Base-by-base conservation (phyloP, 2,888 invertebrate species). In the Ophion ventricosus region DNA sequence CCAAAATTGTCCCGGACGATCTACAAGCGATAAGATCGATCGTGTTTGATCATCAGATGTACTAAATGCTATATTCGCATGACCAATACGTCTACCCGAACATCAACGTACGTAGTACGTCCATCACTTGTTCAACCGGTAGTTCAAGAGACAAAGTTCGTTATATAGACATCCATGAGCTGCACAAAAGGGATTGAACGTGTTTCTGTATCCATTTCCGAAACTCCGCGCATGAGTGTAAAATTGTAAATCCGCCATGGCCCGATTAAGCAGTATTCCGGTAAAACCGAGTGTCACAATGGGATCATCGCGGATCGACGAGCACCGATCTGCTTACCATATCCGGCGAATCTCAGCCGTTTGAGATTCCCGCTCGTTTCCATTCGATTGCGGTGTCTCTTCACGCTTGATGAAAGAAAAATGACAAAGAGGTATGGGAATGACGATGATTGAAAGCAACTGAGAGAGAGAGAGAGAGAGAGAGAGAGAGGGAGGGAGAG, bases 261-360 rank as follows among this genome's bases (percentile, higher is more conserved):
- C 20, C 14, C 35, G 85, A 72, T 79, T 82, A 81, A 83, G 49
- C 74, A 43, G 43, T 74, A 63, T 67, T 78, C 35, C 74, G 61
- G 74, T 78, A 79, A 64, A 73, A 79, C 73, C 80, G 49, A 26
- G 40, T 75, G 83, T 59, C 83, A 90, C 87, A 89, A 90, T 89
- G 84, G 90, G 89, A 90, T 91, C 89, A 90, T 88, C 88, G 87
- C 88, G 89, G 87, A 88, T 88, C 87, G 87, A 74, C 87, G 90
- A 90, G 87, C 91, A 89, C 88, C 86, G 88, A 91, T 91, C 90
- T 91, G 87, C 91, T 91, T 90, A 88, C 83, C 87, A 78, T 85
- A 77, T 69, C 67, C 75, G 67, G 74, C 84, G 70, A 84, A 80
- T 85, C 85, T 84, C 85, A 80, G 81, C 49, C 69, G 49, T 49